phyloP scores from a whole-genome alignment of 2,888 invertebrate genomes.

The Encarsia formosa region DNA sequence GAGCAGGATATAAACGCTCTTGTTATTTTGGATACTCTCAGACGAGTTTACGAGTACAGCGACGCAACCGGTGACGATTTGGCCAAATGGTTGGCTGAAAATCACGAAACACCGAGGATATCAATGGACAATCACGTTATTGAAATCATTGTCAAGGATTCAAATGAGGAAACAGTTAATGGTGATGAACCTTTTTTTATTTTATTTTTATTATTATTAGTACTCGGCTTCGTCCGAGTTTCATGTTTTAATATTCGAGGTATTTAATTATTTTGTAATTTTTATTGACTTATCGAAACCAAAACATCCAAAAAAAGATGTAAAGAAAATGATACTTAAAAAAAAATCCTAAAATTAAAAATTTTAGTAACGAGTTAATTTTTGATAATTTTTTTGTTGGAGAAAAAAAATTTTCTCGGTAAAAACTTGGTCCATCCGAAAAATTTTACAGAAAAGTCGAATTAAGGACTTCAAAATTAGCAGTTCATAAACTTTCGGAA shows the following conservation, averaged over 20 bases:
- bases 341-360: neutral
- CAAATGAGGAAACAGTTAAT: slow-evolving; percentile 12
- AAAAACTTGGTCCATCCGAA: neutral
- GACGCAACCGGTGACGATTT: slow-evolving; percentile 11
- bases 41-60: slow-evolving; percentile 10
- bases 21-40: slow-evolving; percentile 6
- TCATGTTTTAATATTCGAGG: too few relatives aligned
- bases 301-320: too few relatives aligned
- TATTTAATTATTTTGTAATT: too few relatives aligned
- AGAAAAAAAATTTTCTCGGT: neutral
- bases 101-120: slow-evolving; percentile 9
- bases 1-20: slow-evolving; percentile 5
- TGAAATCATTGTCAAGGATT: slow-evolving; percentile 13
- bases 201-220: too few relatives aligned
- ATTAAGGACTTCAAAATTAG: neutral
- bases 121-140: slow-evolving; percentile 12
- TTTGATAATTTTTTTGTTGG: neutral
- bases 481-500: too few relatives aligned
- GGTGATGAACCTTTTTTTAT: neutral
- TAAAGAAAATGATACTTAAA: too few relatives aligned
- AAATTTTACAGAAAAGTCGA: neutral
- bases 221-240: too few relatives aligned
- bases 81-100: slow-evolving; percentile 17
- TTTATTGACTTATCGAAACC: too few relatives aligned
- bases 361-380: neutral